Conservation (phyloP, 2,797 vertebrate species). For the Potorous gilbertii region DNA sequence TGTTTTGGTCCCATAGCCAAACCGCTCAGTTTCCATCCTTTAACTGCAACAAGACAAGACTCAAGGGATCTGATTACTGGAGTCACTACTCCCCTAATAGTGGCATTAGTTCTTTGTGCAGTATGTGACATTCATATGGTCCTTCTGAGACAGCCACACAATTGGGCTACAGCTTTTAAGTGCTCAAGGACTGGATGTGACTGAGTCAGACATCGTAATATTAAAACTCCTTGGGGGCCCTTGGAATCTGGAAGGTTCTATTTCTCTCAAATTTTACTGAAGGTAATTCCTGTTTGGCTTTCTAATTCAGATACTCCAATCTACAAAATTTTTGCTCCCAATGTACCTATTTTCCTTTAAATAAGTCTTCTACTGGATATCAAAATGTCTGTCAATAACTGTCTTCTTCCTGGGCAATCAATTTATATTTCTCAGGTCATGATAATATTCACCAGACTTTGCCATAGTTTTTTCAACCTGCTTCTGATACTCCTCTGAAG, state of each 20-base stretch:
- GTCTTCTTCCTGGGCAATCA: not conserved
- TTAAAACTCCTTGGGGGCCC: not conserved
- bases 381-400: slow-evolving; percentile 18
- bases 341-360: not conserved
- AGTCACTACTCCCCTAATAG: not conserved
- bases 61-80: not conserved
- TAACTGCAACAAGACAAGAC: not conserved
- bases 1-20: slow-evolving; percentile 6
- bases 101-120: not conserved
- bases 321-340: not conserved
- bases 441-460: not conserved
- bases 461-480: not conserved
- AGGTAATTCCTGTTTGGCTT: slow-evolving; percentile 32
- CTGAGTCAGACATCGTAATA: not conserved
- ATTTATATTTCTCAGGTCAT: not conserved
- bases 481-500: not conserved
- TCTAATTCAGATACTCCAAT: slow-evolving; percentile 11
- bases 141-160: not conserved
- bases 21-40: slow-evolving; percentile 6
- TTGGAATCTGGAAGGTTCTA: not conserved
- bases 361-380: slow-evolving; percentile 31
- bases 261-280: slow-evolving; percentile 18
- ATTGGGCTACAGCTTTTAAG: not conserved
- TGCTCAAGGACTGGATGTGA: not conserved
- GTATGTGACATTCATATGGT: not conserved